phyloP scores from a whole-genome alignment of 2,888 invertebrate species.

The Hydraecia micacea region DNA sequence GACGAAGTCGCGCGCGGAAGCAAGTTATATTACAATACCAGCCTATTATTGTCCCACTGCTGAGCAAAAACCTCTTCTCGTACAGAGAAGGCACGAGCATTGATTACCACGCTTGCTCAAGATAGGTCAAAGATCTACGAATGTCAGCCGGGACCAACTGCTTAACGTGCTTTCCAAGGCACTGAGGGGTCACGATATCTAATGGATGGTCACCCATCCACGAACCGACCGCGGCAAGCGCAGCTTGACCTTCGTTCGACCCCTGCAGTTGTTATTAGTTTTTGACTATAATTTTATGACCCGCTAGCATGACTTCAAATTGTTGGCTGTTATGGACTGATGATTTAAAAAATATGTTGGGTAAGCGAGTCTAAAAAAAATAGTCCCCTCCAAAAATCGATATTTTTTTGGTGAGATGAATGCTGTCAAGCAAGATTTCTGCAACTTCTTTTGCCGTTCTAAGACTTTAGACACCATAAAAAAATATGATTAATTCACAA shows the following conservation, averaged over 20 bases:
- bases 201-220: neutral
- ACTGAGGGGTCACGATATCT: neutral
- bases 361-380: neutral
- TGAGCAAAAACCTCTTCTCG: too few species aligned
- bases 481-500: neutral
- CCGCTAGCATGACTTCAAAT: neutral
- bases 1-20: too few species aligned
- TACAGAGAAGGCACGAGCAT: too few species aligned
- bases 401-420: neutral
- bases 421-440: too few species aligned
- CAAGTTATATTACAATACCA: too few species aligned
- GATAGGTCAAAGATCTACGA: neutral
- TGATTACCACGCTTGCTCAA: too few species aligned
- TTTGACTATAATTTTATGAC: neutral
- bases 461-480: neutral
- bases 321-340: neutral
- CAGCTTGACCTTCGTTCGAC: neutral
- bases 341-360: neutral
- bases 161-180: neutral
- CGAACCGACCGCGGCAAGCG: neutral
- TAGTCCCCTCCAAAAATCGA: too few species aligned
- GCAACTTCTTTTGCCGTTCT: too few species aligned
- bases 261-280: neutral
- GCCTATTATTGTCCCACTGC: too few species aligned
- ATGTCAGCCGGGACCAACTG: neutral